Evolutionary conservation across 2,113 vertebrate genomes (phyloP).

Genomic region (Ahaetulla prasina): DNA sequence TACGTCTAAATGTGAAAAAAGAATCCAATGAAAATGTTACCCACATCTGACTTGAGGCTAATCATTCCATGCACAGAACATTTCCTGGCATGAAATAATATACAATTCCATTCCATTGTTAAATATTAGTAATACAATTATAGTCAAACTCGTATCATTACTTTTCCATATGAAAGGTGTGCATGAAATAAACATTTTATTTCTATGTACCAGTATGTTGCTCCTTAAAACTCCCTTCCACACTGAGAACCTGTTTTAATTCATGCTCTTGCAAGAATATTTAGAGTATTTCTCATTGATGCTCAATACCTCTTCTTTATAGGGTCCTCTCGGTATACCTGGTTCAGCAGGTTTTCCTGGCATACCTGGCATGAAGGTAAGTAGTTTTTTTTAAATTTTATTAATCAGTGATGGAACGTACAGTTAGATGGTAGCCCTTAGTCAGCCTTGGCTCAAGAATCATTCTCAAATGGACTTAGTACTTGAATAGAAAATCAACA

Average conservation of each 20-base stretch:
- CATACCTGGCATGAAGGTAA: slow-evolving; percentile 88
- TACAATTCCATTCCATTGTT: not conserved
- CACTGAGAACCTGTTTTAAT: not conserved
- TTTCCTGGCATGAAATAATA: not conserved
- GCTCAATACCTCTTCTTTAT: slow-evolving; percentile 30
- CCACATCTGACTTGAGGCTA: not conserved
- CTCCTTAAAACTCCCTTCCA: not conserved
- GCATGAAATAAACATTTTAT: not conserved
- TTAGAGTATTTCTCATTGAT: slow-evolving; percentile 11
- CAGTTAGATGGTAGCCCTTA: not conserved
- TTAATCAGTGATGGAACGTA: not conserved
- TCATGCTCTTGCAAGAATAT: not conserved
- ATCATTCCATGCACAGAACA: not conserved
- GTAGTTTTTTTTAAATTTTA: not conserved
- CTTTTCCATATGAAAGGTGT: too few relatives aligned
- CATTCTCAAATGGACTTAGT: not conserved
- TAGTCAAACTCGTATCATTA: not conserved
- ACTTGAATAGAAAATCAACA: not conserved
- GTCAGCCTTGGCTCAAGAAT: not conserved
- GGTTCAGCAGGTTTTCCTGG: slow-evolving; percentile 94
- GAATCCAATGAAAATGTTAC: not conserved
- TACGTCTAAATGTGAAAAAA: not conserved
- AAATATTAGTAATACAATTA: not conserved
- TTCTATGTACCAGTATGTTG: not conserved
- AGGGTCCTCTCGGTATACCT: slow-evolving; percentile 90